Percentiles rank a stretch among this genome's conserved stretches.
These are phyloP conservation scores for Portunus trituberculatus DNA, from an alignment of 1,140 invertebrate species.

Conservation along the genomic window DNA sequence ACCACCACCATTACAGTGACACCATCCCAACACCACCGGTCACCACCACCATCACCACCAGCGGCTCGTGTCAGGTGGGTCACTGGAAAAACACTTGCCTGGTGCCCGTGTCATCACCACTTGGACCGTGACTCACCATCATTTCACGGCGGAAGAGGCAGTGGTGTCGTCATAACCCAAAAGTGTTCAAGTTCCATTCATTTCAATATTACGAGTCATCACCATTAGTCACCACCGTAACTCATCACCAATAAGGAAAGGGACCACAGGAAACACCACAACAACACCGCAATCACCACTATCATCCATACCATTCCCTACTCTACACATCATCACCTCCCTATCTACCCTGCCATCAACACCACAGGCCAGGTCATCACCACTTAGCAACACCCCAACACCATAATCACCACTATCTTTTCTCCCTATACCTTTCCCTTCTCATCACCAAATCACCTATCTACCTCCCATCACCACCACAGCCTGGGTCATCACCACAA, in stretches of 20 bases:
- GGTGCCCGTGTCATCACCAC: not conserved
- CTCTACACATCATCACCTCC: no score
- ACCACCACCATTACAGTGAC: not conserved
- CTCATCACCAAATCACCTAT: not conserved
- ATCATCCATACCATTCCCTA: no score
- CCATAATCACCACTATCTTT: no score
- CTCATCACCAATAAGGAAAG: not conserved
- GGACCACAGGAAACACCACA: not conserved
- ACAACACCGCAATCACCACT: not conserved
- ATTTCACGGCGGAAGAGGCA: no score
- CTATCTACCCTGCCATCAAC: not conserved
- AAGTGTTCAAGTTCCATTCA: no score
- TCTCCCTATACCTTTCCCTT: no score
- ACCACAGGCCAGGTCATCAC: not conserved
- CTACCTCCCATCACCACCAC: constrained; percentile 5
- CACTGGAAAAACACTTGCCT: no score
- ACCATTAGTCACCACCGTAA: not conserved
- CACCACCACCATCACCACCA: no score
- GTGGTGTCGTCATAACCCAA: no score
- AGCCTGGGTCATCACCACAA: not conserved
- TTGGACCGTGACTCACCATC: not conserved
- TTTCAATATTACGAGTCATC: no score
- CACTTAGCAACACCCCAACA: not conserved
- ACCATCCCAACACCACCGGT: not conserved
- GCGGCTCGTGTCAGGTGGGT: no score